Base-by-base conservation (phyloP, 2,113 vertebrate species). In the Tautogolabrus adspersus region DNA sequence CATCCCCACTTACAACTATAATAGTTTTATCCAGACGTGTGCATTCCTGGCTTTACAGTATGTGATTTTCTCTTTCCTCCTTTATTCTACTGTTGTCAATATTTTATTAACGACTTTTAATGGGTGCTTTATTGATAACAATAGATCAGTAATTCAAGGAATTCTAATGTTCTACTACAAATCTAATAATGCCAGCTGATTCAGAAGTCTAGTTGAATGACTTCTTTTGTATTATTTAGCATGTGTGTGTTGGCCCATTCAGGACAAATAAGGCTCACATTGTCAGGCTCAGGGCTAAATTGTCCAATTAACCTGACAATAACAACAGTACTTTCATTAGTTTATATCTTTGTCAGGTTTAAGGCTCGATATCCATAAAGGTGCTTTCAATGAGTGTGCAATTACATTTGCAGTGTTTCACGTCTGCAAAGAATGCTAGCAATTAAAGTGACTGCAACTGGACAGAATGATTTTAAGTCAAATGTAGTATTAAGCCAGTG, bases 231-330 rank as follows among this genome's bases (percentile, higher is more conserved):
- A 26, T 66, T 61, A 44, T 52, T n/a, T 46, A 42, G 37, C 1
- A 10, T 34, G 30, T 11, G 44, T 30, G 22, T 30, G 22, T 55
- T 61, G 56, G 46, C 49, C 30, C 34, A 22, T 55, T 66, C 69
- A 40, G 16, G 66, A 64, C 3, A 42, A 64, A 46, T 26, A 30
- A 71, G 23, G 46, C 57, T 61, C 44, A 55, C 55, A 51, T 69
- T 69, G 66, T 66, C 18, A 44, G 63, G 11, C 61, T 75, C 68
- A 72, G 67, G 63, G 68, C 56, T 51, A 0, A 47, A 37, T 64
- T 30, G 3, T 52, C 58, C 16, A 58, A 55, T 64, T 26, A 52
- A 51, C 69, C 67, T 67, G 23, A 47, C 4, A 19, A 5, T 5
- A 34, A 34, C 30, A 44, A n/a, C 6, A 47, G 10, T 13, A 7